Base-by-base conservation (phyloP, 2,113 vertebrate species). In the Paralichthys olivaceus region DNA sequence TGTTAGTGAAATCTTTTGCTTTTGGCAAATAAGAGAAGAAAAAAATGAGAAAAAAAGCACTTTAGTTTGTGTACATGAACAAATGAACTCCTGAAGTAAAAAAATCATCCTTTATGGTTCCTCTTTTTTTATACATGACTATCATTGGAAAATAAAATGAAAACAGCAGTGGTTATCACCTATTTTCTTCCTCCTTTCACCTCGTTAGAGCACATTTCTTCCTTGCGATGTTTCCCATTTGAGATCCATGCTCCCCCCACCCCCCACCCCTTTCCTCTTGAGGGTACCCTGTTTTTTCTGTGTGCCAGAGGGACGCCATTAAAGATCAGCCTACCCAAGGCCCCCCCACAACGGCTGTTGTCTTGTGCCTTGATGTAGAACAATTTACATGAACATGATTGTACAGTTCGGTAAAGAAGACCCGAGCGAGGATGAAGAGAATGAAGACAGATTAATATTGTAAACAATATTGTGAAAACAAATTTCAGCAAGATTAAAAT, bases 401-500 rank as follows among this genome's bases (percentile, higher is more conserved):
- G 95, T 97, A 95, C 87, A 96, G 93, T 93, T 89, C 22, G 58
- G 59, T 62, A 47, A 85, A 69, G 86, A 87, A 83, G 86, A 85
- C 59, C 77, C 34, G 57, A 79, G 69, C 62, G 67, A 83, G 80
- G 89, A 87, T 22, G 92, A 87, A 93, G 94, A 92, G 81, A 90
- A 85, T 6, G 77, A 84, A 72, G 87, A 79, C 70, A 75, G 61
- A 90, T 87, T 84, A 80, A 90, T 90, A 89, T 90, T 93, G 91
- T 93, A 87, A 93, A 91, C 81, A 72, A 91, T 84, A 91, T 91
- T 92, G 90, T 92, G 89, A 89, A 90, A 92, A 90, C 63, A 94
- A 82, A 96, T 96, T 96, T 97, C 94, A 82, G 93, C 95, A 96
- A 95, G 93, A 98, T 97, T 97, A 97, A 97, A 97, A 95, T 94